A percentile compares a stretch with the other conserved stretches of the same genome.
phyloP scores from a whole-genome alignment of 2,113 vertebrate species.

The Melanotaenia duboulayi region DNA sequence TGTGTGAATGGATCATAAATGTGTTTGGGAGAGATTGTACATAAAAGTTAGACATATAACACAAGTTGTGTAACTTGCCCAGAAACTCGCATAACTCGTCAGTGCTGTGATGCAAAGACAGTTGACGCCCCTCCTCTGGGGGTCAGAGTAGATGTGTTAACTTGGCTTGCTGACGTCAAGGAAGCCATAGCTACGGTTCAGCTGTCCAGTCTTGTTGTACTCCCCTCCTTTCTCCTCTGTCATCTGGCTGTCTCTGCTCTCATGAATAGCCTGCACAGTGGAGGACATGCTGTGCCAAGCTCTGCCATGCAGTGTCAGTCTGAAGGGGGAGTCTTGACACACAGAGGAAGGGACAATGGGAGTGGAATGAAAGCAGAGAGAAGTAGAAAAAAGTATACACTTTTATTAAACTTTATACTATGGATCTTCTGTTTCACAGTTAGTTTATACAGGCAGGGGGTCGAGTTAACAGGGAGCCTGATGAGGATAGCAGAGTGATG shows the following conservation, averaged over 20 bases:
- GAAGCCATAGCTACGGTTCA: constrained; percentile 60
- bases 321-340: constrained; percentile 15
- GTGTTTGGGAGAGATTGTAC: not conserved
- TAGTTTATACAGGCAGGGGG: constrained; percentile 9
- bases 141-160: constrained; percentile 17
- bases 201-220: constrained; percentile 62
- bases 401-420: constrained; percentile 8
- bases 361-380: not conserved
- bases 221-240: constrained; percentile 40
- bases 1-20: not conserved
- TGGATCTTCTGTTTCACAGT: constrained; percentile 13
- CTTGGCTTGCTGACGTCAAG: constrained; percentile 54
- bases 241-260: constrained; percentile 48
- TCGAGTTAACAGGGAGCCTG: constrained; percentile 15
- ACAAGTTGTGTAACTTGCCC: constrained; percentile 11
- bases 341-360: not conserved
- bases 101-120: constrained; percentile 7
- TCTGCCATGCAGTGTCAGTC: constrained; percentile 36
- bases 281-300: constrained; percentile 59
- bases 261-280: constrained; percentile 45
- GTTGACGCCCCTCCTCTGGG: constrained; percentile 2
- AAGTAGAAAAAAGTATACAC: not conserved
- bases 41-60: not conserved
- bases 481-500: constrained; percentile 26
- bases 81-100: not conserved